These are phyloP conservation scores for Ara ararauna DNA, from an alignment of 2,797 vertebrate species.

Conservation along the genomic window DNA sequence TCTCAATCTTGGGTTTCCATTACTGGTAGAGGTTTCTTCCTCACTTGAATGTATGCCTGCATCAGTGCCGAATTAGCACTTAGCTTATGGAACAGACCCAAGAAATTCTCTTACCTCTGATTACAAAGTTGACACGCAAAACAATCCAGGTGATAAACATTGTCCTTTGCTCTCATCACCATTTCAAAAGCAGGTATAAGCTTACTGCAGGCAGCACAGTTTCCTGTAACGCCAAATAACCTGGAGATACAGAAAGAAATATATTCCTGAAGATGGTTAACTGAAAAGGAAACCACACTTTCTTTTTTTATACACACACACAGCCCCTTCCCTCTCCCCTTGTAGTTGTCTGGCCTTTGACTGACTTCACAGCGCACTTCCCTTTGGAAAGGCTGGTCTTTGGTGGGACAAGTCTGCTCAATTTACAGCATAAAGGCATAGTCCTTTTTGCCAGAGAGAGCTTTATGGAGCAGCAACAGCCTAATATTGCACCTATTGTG, in stretches of 20 bases:
- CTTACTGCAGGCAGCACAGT: constrained; percentile 98
- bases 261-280: background rate
- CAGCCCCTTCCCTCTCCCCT: background rate
- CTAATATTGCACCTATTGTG: background rate
- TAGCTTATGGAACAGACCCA: background rate
- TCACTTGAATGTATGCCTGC: background rate
- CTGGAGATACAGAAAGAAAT: constrained; percentile 72
- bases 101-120: constrained; percentile 88
- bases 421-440: background rate
- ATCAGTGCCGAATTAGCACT: background rate
- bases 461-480: background rate
- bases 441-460: background rate
- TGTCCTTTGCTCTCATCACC: constrained; percentile 99
- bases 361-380: background rate
- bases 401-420: background rate
- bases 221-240: constrained; percentile 97
- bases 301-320: background rate
- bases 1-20: background rate
- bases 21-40: background rate
- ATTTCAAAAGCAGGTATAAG: constrained; percentile 99
- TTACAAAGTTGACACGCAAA: constrained; percentile 99
- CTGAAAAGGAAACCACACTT: background rate
- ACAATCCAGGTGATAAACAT: constrained; percentile 99
- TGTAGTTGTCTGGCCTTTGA: background rate
- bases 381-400: background rate